Conservation (phyloP, 2,797 vertebrate genomes). For the Cynopterus sphinx region DNA sequence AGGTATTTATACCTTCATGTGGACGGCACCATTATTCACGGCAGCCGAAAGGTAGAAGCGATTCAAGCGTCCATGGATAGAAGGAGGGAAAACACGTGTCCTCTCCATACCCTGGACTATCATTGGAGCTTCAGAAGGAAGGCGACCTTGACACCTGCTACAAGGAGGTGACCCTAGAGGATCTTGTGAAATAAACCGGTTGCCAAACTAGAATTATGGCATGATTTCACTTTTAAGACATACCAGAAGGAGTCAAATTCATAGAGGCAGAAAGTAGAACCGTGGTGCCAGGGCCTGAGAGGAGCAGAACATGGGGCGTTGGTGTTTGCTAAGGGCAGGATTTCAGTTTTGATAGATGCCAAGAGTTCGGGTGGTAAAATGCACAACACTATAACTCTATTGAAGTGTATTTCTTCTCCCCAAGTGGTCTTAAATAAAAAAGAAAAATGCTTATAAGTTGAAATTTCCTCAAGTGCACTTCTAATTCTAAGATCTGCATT, state of each 20-base stretch:
- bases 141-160: not conserved
- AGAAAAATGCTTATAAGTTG: not conserved
- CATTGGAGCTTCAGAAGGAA: not conserved
- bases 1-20: not conserved
- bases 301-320: no score
- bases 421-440: not conserved
- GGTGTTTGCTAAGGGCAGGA: not conserved
- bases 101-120: not conserved
- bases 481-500: not conserved
- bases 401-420: not conserved
- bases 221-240: not conserved
- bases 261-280: not conserved
- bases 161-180: not conserved
- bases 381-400: not conserved
- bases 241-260: not conserved
- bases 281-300: accelerated
- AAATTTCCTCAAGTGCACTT: not conserved
- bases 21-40: not conserved
- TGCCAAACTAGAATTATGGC: not conserved
- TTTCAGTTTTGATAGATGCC: not conserved
- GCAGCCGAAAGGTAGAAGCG: not conserved
- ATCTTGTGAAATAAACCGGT: not conserved
- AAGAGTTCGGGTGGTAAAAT: not conserved
- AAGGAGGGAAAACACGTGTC: not conserved
- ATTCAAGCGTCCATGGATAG: not conserved